phyloP scores from a whole-genome alignment of 2,888 invertebrate genomes.

The Apamea epomidion region DNA sequence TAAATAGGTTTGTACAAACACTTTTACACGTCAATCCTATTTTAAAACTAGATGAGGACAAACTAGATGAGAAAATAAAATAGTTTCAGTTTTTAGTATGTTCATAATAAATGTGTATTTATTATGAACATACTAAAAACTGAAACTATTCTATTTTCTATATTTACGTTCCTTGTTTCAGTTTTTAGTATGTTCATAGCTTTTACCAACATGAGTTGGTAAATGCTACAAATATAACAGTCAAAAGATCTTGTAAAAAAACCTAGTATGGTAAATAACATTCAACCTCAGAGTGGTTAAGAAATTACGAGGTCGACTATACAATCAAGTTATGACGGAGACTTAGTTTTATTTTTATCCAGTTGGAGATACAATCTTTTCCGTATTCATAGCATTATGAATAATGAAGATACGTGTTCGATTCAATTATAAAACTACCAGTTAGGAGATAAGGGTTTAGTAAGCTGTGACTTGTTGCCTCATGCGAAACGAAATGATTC shows the following conservation, averaged over 20 bases:
- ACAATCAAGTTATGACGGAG: background rate
- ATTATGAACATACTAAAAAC: too few relatives aligned
- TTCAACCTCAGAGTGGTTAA: background rate
- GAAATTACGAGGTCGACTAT: background rate
- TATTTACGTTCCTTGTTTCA: too few relatives aligned
- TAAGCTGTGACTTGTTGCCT: constrained; percentile 31
- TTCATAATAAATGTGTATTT: too few relatives aligned
- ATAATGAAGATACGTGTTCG: constrained; percentile 54
- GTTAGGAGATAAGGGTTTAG: constrained; percentile 2
- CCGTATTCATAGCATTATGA: constrained; percentile 11
- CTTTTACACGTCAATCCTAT: too few relatives aligned
- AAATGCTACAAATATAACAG: too few relatives aligned
- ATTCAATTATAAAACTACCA: constrained; percentile 26
- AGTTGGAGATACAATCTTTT: constrained; percentile 14
- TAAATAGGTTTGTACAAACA: too few relatives aligned
- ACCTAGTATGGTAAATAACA: background rate
- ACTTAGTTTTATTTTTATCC: background rate
- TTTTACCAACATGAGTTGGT: too few relatives aligned
- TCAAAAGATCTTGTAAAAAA: background rate
- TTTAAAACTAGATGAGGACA: too few relatives aligned
- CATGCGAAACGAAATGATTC: constrained; percentile 30
- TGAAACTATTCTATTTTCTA: too few relatives aligned
- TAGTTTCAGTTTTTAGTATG: too few relatives aligned
- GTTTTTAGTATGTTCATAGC: too few relatives aligned
- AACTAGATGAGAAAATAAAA: too few relatives aligned